A percentile compares a stretch with the other conserved stretches of the same genome.
phyloP scores from a whole-genome alignment of 2,797 vertebrate species.

The Argyrosomus regius region DNA sequence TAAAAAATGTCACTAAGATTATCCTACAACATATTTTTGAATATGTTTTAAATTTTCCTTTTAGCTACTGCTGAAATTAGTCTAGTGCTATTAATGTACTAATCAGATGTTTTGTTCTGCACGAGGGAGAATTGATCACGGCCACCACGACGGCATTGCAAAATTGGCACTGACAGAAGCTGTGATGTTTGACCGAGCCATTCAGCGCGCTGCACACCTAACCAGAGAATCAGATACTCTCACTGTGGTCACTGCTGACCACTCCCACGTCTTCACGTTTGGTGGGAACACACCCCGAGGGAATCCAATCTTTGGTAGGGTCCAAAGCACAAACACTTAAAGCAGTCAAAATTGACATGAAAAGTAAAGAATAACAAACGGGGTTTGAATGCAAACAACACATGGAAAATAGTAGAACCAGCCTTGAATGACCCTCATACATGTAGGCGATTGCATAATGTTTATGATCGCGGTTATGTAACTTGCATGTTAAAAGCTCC shows the following conservation, averaged over 20 bases:
- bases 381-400: not conserved
- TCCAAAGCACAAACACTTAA: not conserved
- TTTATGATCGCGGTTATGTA: not conserved
- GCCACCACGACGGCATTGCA: conserved; percentile 88
- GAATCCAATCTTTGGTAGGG: conserved; percentile 88
- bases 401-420: not conserved
- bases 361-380: not conserved
- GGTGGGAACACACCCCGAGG: conserved; percentile 88
- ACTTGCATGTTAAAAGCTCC: not conserved
- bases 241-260: conserved; percentile 89
- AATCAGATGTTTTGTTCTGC: conserved; percentile 11
- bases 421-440: not conserved
- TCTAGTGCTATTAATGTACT: too few species aligned
- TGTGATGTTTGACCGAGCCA: conserved; percentile 87
- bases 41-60: not conserved
- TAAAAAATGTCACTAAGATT: not conserved
- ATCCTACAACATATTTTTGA: not conserved
- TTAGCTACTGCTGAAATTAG: not conserved
- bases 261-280: conserved; percentile 90
- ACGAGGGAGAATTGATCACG: conserved; percentile 90
- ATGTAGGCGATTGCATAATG: not conserved
- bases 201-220: conserved; percentile 81
- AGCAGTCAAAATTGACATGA: not conserved
- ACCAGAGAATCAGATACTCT: conserved; percentile 86
- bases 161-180: conserved; percentile 87